Conservation (phyloP, 1,140 invertebrate genomes). For the Centruroides vittatus region DNA sequence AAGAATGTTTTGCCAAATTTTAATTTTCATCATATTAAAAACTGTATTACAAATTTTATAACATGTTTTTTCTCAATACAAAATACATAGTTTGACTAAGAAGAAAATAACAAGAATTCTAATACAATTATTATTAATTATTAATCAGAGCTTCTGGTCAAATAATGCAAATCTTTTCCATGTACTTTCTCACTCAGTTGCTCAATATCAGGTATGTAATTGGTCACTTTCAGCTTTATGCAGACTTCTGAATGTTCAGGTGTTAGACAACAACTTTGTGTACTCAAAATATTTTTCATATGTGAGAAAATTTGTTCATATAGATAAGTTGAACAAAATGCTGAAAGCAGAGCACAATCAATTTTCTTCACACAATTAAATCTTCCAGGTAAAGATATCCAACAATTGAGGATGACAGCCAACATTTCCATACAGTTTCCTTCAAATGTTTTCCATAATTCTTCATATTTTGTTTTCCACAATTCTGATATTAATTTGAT, state of each 20-base stretch:
- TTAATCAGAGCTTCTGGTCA: neutral
- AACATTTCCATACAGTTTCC: neutral
- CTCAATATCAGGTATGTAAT: neutral
- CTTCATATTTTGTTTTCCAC: too few species aligned
- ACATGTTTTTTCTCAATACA: too few species aligned
- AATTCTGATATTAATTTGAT: too few species aligned
- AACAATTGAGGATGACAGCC: neutral
- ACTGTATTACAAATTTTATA: too few species aligned
- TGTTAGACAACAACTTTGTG: neutral
- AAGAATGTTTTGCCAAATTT: too few species aligned
- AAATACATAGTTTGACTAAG: too few species aligned
- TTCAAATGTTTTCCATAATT: neutral
- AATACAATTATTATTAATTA: too few species aligned
- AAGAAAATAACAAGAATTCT: too few species aligned
- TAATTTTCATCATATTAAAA: too few species aligned
- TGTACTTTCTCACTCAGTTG: neutral
- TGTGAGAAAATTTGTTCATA: neutral
- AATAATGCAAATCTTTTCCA: neutral
- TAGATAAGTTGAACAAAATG: neutral
- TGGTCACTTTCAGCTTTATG: neutral
- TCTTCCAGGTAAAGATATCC: neutral
- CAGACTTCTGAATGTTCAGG: neutral
- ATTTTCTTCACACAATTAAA: neutral
- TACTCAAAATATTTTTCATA: neutral
- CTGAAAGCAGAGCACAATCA: neutral